Conservation (phyloP, 2,888 invertebrate species). For the Myopa testacea region DNA sequence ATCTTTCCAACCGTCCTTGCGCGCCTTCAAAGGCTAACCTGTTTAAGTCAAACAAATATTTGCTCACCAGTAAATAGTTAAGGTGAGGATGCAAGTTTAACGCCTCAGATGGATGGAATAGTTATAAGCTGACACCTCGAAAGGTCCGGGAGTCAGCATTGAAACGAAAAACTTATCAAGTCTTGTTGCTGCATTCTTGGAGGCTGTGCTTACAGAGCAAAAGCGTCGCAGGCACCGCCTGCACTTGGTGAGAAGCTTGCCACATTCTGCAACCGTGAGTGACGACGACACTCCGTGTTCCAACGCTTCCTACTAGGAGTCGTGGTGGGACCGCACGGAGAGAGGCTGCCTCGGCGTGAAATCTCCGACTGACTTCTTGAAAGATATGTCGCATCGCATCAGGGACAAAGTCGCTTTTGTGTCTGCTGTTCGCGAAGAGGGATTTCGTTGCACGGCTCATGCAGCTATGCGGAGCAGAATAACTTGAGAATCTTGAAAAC, state of each 20-base stretch:
- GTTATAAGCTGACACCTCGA: conserved; percentile 25
- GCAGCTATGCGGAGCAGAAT: conserved; percentile 41
- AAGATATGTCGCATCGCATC: conserved; percentile 44
- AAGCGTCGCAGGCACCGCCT: not conserved
- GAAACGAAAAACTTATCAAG: not conserved
- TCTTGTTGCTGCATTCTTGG: not conserved
- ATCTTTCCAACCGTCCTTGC: not conserved
- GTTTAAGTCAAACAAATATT: not conserved
- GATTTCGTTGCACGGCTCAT: not conserved
- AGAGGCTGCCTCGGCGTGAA: conserved; percentile 27
- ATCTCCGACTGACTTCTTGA: conserved; percentile 40
- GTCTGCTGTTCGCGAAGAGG: not conserved
- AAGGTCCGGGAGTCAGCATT: not conserved
- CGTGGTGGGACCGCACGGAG: conserved; percentile 21
- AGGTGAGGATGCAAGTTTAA: conserved; percentile 5
- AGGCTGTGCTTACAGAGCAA: not conserved
- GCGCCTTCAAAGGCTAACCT: not conserved
- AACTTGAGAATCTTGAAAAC: conserved; percentile 40
- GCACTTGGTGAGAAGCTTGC: not conserved
- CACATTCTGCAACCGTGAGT: not conserved
- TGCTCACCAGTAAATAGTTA: conserved; percentile 9
- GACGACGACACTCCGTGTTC: not conserved
- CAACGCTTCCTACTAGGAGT: not conserved
- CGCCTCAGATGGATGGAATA: conserved; percentile 12
- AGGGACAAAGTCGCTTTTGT: conserved; percentile 11